Percentiles rank a stretch among this genome's conserved stretches.
These are phyloP conservation scores for Nomada lathburiana DNA, from an alignment of 2,888 invertebrate species.

Conservation along the genomic window DNA sequence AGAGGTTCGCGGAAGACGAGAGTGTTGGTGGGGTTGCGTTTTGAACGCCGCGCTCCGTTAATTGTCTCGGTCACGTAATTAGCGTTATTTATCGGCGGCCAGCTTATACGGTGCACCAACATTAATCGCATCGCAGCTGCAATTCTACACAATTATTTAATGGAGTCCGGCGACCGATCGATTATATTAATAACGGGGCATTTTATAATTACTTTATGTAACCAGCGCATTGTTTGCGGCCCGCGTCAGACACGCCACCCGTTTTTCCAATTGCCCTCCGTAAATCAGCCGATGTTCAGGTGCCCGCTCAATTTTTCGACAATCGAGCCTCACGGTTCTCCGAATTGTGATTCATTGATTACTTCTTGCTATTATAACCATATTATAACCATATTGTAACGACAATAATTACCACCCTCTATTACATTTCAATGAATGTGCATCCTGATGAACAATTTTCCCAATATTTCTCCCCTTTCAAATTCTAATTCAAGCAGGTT, in stretches of 20 bases:
- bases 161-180: constrained; percentile 40
- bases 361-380: too few relatives aligned
- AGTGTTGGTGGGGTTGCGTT: constrained; percentile 2
- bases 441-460: neutral
- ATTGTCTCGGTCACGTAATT: constrained; percentile 50
- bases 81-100: constrained; percentile 42
- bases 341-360: neutral
- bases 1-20: neutral
- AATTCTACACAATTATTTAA: constrained; percentile 51
- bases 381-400: too few relatives aligned
- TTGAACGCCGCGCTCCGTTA: constrained; percentile 23
- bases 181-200: constrained; percentile 49
- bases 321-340: constrained; percentile 5
- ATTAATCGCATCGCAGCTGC: constrained; percentile 51
- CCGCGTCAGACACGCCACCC: constrained; percentile 11
- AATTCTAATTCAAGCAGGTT: constrained; percentile 8
- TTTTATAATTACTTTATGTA: constrained; percentile 49
- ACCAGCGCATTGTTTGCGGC: constrained; percentile 22
- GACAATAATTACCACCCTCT: constrained; percentile 5
- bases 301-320: neutral
- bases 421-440: neutral
- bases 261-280: constrained; percentile 26
- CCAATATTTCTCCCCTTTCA: constrained; percentile 21
- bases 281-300: constrained; percentile 24
- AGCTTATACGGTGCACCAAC: constrained; percentile 26